Evolutionary conservation across 2,113 vertebrate genomes (phyloP), one percentile per base, ranked within the genome.

Genomic region (Hemicordylus capensis): DNA sequence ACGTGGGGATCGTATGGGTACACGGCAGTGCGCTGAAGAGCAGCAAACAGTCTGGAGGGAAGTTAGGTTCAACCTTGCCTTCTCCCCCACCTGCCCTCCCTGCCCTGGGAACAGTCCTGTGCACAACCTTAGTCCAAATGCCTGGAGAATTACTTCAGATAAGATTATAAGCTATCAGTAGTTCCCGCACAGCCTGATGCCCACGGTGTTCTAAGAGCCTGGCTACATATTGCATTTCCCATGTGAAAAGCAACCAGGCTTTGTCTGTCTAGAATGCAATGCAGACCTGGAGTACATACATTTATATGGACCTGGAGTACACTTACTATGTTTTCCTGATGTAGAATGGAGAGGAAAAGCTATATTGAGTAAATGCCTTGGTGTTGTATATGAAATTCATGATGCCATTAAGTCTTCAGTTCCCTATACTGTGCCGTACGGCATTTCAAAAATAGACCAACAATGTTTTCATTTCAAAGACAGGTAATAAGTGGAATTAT

Each of bases 381-480:
- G 95, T 95, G 92, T 95, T 96, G 95, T 95, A 94, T 94, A 95
- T 90, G 89, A 95, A 96, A 95, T 95, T 96, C 94, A 95, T 94
- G 93, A 93, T 78, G 89, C 93, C 94, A 92, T 95, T 96, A 95
- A 88, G 72, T 89, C 95, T 95, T 96, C 90, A 88, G 87, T 92
- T 87, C 93, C 44, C 0, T 90, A 90, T 87, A 90, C 91, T 91
- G 82, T 88, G 89, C 84, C 95, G 89, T 87, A 70, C 64, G 94
- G 91, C 91, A 91, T 95, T 96, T 95, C 92, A 93, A 87, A 96
- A 94, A 96, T 95, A 95, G 96, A 95, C 91, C 93, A 93, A 93
- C 94, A 93, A 94, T 96, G 93, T 96, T 96, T 96, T 96, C 95
- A 96, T 96, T 96, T 95, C 94, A 95, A 94, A 95, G 95, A 94